Evolutionary conservation across 1,140 invertebrate species (phyloP).

Genomic region (Danaus plexippus): DNA sequence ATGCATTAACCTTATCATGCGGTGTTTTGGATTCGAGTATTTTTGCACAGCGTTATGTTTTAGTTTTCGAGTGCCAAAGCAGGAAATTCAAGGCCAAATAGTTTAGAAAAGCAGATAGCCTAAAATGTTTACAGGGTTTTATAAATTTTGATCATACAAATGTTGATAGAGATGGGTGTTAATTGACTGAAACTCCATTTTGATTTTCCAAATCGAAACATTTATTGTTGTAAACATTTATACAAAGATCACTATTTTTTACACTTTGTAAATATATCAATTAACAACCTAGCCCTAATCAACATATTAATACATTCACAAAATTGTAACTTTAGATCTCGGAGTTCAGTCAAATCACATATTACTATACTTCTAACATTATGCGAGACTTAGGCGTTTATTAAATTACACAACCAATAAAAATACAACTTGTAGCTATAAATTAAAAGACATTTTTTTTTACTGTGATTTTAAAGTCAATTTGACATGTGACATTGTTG

Average conservation of each 20-base stretch:
- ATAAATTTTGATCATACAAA: conserved; percentile 14
- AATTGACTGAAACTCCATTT: conserved; percentile 71
- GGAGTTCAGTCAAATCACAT: conserved; percentile 65
- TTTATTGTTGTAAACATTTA: conserved; percentile 68
- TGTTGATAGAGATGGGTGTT: conserved; percentile 68
- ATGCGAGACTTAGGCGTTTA: conserved; percentile 24
- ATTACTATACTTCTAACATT: conserved; percentile 29
- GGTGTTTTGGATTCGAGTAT: conserved; percentile 6
- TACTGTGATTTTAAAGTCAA: conserved; percentile 46
- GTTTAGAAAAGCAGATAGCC: conserved; percentile 45
- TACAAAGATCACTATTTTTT: conserved; percentile 62
- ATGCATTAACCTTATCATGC: conserved; percentile 19
- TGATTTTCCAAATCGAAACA: conserved; percentile 60
- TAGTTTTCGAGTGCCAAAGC: conserved; percentile 16
- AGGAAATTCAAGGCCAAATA: conserved; percentile 38
- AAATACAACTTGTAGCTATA: too few relatives aligned
- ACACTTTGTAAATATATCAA: conserved; percentile 66
- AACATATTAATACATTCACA: conserved; percentile 52
- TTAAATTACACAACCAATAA: conserved; percentile 37
- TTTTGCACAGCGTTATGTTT: conserved; percentile 11
- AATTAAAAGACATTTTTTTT: conserved; percentile 1
- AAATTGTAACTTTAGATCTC: conserved; percentile 38
- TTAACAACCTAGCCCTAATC: conserved; percentile 70
- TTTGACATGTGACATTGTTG: conserved; percentile 54
- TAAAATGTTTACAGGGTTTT: conserved; percentile 25